A percentile compares a stretch with the other conserved stretches of the same genome.
Conservation (phyloP, 1,140 invertebrate genomes). For the Sarcophaga bullata region DNA sequence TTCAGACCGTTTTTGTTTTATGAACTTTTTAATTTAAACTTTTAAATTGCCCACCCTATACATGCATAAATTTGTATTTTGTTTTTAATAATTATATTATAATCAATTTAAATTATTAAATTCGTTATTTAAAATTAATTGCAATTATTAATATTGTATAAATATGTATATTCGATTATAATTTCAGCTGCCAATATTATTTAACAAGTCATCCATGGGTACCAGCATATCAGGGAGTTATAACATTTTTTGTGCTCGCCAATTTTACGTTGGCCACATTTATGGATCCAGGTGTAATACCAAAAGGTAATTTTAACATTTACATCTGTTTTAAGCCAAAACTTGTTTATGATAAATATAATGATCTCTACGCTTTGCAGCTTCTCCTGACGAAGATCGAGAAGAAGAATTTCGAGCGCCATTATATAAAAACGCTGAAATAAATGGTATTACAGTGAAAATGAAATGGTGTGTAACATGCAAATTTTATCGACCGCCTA, state of each 20-base stretch:
- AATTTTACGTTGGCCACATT: constrained; percentile 99
- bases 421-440: constrained; percentile 97
- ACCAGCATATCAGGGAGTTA: constrained; percentile 90
- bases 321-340: not conserved
- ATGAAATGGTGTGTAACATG: constrained; percentile 99
- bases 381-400: constrained; percentile 93
- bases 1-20: too few species aligned
- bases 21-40: too few species aligned
- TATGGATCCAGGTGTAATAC: constrained; percentile 99
- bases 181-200: constrained; percentile 89
- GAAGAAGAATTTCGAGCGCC: constrained; percentile 98
- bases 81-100: too few species aligned
- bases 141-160: too few species aligned
- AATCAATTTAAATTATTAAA: too few species aligned
- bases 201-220: constrained; percentile 85
- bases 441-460: constrained; percentile 96
- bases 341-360: not conserved
- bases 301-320: constrained; percentile 80
- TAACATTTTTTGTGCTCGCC: constrained; percentile 96
- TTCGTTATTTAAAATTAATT: too few species aligned
- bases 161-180: not conserved
- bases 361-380: constrained; percentile 70
- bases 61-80: too few species aligned
- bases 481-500: constrained; percentile 98
- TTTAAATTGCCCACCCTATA: too few species aligned